Percentiles rank a stretch among this genome's conserved stretches.
Conservation (phyloP, 2,797 vertebrate species). For the Scarus forsteni region DNA sequence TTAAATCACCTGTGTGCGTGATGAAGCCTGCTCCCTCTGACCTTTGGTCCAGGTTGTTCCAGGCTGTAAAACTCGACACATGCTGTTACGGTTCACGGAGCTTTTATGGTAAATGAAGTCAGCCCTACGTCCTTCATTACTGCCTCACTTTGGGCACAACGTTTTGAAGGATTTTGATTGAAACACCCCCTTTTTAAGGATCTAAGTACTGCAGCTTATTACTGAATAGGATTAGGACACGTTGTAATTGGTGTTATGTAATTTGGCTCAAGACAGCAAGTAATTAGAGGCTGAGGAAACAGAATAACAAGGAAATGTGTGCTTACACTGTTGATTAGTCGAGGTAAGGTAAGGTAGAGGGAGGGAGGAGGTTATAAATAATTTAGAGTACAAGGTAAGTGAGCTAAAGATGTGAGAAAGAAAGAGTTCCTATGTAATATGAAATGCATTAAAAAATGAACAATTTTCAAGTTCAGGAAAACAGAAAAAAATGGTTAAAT, state of each 20-base stretch:
- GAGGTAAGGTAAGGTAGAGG: background rate
- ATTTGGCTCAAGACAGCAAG: background rate
- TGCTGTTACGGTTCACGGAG: constrained; percentile 7
- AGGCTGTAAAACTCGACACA: constrained; percentile 44
- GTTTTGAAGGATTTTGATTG: background rate
- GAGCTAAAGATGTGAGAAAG: background rate
- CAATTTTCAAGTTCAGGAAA: too few relatives aligned
- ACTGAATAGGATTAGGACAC: background rate
- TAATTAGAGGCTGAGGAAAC: background rate
- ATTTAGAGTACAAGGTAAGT: background rate
- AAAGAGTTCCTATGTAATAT: background rate
- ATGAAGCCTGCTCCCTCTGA: constrained; percentile 28
- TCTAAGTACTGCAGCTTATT: too few relatives aligned
- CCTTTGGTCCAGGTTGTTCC: constrained; percentile 62
- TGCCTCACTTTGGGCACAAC: background rate
- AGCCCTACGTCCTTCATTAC: background rate
- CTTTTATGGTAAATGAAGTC: constrained; percentile 25
- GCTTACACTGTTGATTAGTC: too few relatives aligned
- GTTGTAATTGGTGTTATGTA: background rate
- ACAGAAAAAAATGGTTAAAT: too few relatives aligned
- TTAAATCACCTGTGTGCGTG: constrained; percentile 4
- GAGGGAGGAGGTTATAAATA: background rate
- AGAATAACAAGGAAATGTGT: background rate
- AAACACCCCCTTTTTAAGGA: background rate
- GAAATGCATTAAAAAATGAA: too few relatives aligned